Evolutionary conservation across 92 coral and sea anemone genomes (phyloP).

Genomic region (Heteractis magnifica): DNA sequence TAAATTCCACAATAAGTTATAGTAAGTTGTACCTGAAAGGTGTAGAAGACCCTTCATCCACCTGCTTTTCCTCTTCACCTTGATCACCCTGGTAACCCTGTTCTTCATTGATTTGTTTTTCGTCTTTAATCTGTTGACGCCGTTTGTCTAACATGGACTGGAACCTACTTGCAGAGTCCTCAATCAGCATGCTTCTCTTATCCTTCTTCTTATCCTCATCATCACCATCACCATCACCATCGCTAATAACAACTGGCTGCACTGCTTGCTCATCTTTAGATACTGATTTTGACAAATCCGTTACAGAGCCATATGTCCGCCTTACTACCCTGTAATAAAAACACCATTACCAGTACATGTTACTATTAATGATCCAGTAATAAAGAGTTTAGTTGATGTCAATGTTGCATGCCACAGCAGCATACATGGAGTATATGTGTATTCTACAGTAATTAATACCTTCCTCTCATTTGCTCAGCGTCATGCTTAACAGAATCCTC

Average conservation of each 20-base stretch:
- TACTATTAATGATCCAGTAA: too few species aligned
- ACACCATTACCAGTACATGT: neutral
- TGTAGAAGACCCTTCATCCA: neutral
- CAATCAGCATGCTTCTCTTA: neutral
- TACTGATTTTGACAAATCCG: neutral
- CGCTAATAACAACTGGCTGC: neutral
- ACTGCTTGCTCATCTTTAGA: neutral
- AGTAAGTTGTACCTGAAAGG: conserved; percentile 32
- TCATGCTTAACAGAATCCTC: conserved; percentile 57
- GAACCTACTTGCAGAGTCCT: conserved; percentile 55
- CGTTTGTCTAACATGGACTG: conserved; percentile 86
- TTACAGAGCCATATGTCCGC: neutral
- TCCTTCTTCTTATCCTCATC: conserved; percentile 19
- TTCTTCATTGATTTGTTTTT: conserved; percentile 10
- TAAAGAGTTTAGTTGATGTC: too few species aligned
- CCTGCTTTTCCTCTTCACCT: conserved; percentile 12
- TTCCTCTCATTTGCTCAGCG: conserved; percentile 53
- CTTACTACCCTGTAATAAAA: neutral
- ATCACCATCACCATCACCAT: neutral
- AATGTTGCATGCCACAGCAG: too few species aligned
- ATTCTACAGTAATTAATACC: conserved; percentile 32
- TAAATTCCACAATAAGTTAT: neutral
- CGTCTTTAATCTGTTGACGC: conserved; percentile 56
- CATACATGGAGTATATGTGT: too few species aligned
- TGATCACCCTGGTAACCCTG: neutral